These are phyloP conservation scores for Tigriopus californicus DNA, from an alignment of 2,888 invertebrate genomes.

Conservation along the genomic window DNA sequence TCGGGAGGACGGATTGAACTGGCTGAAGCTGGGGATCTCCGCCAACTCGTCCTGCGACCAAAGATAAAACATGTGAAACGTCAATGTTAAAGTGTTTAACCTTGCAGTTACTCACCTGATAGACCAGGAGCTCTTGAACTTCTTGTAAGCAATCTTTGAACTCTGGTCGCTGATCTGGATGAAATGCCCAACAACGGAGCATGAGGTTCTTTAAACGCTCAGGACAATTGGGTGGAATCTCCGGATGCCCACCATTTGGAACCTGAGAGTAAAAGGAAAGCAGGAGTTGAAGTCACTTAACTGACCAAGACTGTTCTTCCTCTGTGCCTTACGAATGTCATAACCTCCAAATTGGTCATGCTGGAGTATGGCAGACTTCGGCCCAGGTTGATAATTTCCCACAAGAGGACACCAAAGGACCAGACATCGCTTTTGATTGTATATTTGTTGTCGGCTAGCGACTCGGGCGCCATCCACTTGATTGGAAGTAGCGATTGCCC, in stretches of 20 bases:
- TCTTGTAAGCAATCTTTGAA: neutral
- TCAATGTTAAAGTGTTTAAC: no score
- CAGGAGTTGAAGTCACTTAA: no score
- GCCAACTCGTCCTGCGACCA: no score
- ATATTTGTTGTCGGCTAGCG: conserved; percentile 83
- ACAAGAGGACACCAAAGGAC: conserved; percentile 77
- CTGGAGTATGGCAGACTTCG: conserved; percentile 84
- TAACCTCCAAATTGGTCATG: conserved; percentile 72
- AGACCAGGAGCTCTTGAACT: neutral
- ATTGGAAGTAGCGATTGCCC: conserved; percentile 67
- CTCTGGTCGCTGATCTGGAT: neutral
- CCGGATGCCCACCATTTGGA: conserved; percentile 26
- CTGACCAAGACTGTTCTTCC: no score
- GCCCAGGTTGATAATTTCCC: conserved; percentile 92
- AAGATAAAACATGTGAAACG: no score
- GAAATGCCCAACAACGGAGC: neutral
- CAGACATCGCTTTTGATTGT: conserved; percentile 93
- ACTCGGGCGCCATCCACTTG: conserved; percentile 93
- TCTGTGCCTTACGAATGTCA: conserved; percentile 75
- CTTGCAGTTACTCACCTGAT: conserved; percentile 40
- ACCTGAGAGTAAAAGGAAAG: no score
- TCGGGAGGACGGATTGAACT: no score
- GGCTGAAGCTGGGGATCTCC: no score
- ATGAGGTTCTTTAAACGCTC: conserved; percentile 33
- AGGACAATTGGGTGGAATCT: conserved; percentile 63